Evolutionary conservation across 2,113 vertebrate genomes (phyloP).

Genomic region (Hystrix brachyura): DNA sequence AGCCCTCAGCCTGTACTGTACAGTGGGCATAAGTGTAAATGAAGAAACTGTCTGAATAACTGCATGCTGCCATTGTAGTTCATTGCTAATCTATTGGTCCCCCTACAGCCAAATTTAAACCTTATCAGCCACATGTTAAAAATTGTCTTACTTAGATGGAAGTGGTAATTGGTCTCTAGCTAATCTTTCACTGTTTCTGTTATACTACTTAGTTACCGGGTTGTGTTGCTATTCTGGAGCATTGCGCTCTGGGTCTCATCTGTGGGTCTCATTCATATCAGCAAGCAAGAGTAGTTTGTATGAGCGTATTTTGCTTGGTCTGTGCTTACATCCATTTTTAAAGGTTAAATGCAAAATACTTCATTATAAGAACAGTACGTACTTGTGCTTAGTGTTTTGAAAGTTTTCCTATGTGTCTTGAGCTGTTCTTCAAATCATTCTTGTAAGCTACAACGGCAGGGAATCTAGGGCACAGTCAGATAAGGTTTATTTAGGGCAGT

Average conservation of each 20-base stretch:
- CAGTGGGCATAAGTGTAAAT: neutral
- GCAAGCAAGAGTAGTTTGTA: neutral
- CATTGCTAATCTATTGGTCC: slow-evolving; percentile 18
- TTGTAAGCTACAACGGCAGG: neutral
- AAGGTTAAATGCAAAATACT: slow-evolving; percentile 49
- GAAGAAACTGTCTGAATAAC: neutral
- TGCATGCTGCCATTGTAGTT: slow-evolving; percentile 29
- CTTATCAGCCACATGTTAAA: slow-evolving; percentile 10
- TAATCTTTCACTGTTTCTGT: neutral
- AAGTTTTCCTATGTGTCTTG: neutral
- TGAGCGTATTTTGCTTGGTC: neutral
- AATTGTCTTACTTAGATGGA: slow-evolving; percentile 20
- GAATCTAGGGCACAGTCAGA: neutral
- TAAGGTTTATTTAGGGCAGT: neutral
- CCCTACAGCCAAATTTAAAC: slow-evolving; percentile 3
- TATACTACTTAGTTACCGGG: neutral
- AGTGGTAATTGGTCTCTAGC: neutral
- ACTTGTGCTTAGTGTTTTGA: slow-evolving; percentile 32
- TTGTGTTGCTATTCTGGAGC: neutral
- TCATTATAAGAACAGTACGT: slow-evolving; percentile 38
- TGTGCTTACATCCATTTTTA: slow-evolving; percentile 19
- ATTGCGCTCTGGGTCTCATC: neutral
- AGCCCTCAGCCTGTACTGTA: neutral
- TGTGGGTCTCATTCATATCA: neutral
- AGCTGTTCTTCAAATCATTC: slow-evolving; percentile 3